phyloP scores from a whole-genome alignment of 1,140 invertebrate species.

The Anthonomus grandis region DNA sequence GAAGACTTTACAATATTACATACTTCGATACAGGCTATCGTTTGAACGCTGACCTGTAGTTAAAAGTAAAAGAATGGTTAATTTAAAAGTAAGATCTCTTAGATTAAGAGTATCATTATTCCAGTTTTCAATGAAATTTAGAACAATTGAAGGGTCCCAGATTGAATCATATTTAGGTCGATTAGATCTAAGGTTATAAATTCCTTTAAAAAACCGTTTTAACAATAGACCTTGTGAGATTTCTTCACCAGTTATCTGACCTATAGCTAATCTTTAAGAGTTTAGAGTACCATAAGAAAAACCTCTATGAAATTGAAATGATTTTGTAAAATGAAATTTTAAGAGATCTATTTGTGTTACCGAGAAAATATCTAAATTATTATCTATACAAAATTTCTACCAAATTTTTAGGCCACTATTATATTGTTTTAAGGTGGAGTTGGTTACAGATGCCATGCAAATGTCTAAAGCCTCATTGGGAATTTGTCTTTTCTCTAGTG shows the following conservation, averaged over 20 bases:
- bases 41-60: constrained; percentile 9
- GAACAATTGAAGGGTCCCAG: constrained; percentile 3
- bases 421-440: constrained; percentile 4
- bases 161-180: neutral
- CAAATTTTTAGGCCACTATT: constrained; percentile 7
- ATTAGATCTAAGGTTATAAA: neutral
- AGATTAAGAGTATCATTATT: neutral
- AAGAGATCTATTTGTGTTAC: no score
- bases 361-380: no score
- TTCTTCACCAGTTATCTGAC: neutral
- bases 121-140: no score
- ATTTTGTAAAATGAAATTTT: no score
- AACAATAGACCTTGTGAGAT: neutral
- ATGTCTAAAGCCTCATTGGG: constrained; percentile 1
- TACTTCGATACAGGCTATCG: neutral
- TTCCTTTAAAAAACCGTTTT: constrained; percentile 5
- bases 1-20: neutral
- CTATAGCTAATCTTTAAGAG: neutral
- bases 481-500: constrained; percentile 20
- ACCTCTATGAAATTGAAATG: no score
- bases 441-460: constrained; percentile 4
- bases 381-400: constrained; percentile 11
- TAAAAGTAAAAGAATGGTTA: constrained; percentile 1
- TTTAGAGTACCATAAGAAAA: constrained; percentile 1
- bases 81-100: constrained; percentile 4